Percentiles rank a stretch among this genome's conserved stretches.
Conservation (phyloP, 2,888 invertebrate species). For the Xylophagus ater region DNA sequence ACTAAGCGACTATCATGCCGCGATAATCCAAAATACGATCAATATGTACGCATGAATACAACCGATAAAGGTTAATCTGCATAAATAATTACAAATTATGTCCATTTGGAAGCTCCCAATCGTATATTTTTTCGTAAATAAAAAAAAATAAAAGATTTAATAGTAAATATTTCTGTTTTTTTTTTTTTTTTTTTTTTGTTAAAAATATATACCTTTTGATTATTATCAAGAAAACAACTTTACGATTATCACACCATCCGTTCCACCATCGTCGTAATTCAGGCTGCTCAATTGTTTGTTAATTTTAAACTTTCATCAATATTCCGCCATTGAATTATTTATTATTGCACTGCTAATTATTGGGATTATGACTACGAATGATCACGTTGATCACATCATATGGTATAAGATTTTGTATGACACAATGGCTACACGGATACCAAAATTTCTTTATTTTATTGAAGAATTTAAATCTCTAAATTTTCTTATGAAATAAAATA, state of each 20-base stretch:
- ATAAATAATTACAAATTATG: constrained; percentile 19
- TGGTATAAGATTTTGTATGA: too few relatives aligned
- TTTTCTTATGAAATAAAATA: too few relatives aligned
- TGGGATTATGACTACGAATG: too few relatives aligned
- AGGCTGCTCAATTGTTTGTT: neutral
- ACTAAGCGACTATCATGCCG: constrained; percentile 13
- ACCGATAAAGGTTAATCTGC: constrained; percentile 15
- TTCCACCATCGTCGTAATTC: neutral
- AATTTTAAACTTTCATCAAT: too few relatives aligned
- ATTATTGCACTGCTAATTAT: too few relatives aligned
- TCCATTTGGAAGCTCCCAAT: constrained; percentile 11
- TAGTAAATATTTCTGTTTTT: neutral
- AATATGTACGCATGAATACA: constrained; percentile 1
- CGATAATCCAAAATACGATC: constrained; percentile 11
- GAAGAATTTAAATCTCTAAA: too few relatives aligned
- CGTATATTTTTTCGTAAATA: constrained; percentile 3
- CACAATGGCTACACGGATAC: too few relatives aligned
- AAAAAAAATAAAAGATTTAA: neutral
- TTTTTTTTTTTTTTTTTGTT: neutral
- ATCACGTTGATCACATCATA: too few relatives aligned
- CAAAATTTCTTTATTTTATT: too few relatives aligned
- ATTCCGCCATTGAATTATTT: too few relatives aligned
- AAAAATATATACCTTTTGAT: neutral
- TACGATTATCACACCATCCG: neutral
- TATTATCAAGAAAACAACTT: neutral